Evolutionary conservation across 64 coral and sea anemone species (phyloP), one percentile per base, ranked within the genome.

Genomic region (Actinia equina): DNA sequence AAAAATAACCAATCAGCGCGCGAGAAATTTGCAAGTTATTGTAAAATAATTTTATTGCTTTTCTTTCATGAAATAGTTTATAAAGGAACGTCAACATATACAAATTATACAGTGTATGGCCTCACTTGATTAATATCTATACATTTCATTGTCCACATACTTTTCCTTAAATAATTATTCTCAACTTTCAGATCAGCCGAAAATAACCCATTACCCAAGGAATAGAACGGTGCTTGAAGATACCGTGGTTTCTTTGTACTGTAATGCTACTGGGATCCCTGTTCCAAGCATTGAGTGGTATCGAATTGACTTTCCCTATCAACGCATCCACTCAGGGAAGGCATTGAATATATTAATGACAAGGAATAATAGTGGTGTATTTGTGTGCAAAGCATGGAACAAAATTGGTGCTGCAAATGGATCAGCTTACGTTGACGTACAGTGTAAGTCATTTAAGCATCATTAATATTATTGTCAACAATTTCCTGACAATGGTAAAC

Each of bases 231-330:
- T 49, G 46, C 9, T 43, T 52, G 91, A 92, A 43, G 86, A 80
- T 30, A 53, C 71, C 15, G 84, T 82, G 20, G 56, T 85, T 20
- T 44, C 25, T 7, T 19, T 94, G 20, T n/a, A 81, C 70, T 89
- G 88, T 83, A 94, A 94, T 43, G 88, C 92, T 6, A 90, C 84
- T 83, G 92, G 92, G 27, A 94, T 84, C 61, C 92, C 92, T 4
- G 1, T 25, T n/a, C 92, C 92, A 27, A 87, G 82, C 41, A 83
- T 94, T 53, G 76, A 86, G 9, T 94, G 88, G 92, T 80, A 43
- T 19, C 88, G 88, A 55, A 27, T 77, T 71, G 84, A 61, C 27
- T 46, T 8, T 6, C 11, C 17, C 26, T 59, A 27, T 52, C 27
- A 43, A 14, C 10, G 70, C 19, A 7, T 94, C 30, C 6, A 27